These are phyloP conservation scores for Abrostola tripartita DNA, from an alignment of 2,888 invertebrate genomes.

Conservation along the genomic window DNA sequence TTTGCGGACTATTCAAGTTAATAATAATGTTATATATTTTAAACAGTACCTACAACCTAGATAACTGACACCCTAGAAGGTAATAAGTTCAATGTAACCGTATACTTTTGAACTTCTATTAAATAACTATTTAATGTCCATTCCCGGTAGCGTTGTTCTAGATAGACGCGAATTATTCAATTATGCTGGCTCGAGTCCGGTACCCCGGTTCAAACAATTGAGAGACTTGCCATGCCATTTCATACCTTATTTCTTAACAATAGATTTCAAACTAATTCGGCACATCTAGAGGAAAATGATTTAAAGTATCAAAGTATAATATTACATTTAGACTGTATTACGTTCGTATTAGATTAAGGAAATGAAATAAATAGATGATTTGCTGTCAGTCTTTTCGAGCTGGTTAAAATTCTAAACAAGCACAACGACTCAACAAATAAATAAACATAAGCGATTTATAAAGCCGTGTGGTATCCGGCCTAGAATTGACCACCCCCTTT, in stretches of 20 bases:
- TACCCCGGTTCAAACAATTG: conserved; percentile 42
- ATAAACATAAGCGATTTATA: too few relatives aligned
- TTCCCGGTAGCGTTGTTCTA: conserved; percentile 60
- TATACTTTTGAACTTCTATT: conserved; percentile 28
- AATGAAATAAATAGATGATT: conserved; percentile 45
- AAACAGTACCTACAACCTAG: too few relatives aligned
- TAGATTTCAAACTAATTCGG: conserved; percentile 2
- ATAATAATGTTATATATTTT: too few relatives aligned
- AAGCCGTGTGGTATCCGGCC: too few relatives aligned
- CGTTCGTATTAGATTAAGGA: conserved; percentile 45
- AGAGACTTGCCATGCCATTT: conserved; percentile 11
- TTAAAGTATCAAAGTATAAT: conserved; percentile 45
- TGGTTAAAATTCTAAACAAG: conserved; percentile 12
- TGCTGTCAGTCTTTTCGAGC: conserved; percentile 25
- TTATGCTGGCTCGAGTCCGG: conserved; percentile 45
- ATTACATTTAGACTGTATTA: conserved; percentile 37
- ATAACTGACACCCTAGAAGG: background rate
- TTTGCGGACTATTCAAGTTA: too few relatives aligned
- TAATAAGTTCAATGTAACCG: background rate
- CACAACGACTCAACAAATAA: conserved; percentile 5
- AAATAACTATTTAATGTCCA: conserved; percentile 19
- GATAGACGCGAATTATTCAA: conserved; percentile 62
- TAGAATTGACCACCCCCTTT: too few relatives aligned
- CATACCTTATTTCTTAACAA: background rate
- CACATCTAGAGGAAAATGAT: conserved; percentile 9